Evolutionary conservation across 2,888 invertebrate species (phyloP), one percentile per base, ranked within the genome.

Genomic region (Sinopyrophorus schimmeli): DNA sequence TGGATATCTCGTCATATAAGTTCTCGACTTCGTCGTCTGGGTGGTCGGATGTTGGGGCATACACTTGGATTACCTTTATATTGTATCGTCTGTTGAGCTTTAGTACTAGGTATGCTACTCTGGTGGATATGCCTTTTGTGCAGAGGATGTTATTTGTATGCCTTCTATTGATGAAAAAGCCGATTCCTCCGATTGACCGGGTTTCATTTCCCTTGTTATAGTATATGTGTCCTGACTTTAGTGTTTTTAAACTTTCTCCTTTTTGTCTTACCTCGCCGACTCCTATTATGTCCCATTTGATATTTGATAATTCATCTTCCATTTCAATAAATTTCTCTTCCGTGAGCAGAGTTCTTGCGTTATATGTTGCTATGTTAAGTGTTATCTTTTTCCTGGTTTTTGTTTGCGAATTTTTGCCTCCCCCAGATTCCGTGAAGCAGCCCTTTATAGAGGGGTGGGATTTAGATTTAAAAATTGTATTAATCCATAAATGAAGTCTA

Each of bases 51-150:
- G 24, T 24, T 10, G 24, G 24, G 24, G 24, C 24, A 24, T 24
- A 24, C 24, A 24, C n/a, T n/a, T n/a, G n/a, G n/a, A n/a, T n/a
- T n/a, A n/a, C n/a, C n/a, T n/a, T n/a, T n/a, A n/a, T n/a, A n/a
- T 24, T 24, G 24, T 24, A 24, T 24, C 24, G 24, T 24, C 9
- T 24, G 24, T 24, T 24, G 9, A 24, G 24, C 9, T 24, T 24
- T 24, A 24, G n/a, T 24, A 24, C 9, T 24, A 24, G 7, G 24
- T 24, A 24, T 24, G 24, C 24, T 24, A 24, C 24, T 24, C 24
- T 24, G 9, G 24, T 24, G 9, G 24, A 24, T 24, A 24, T 24
- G 24, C 24, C 9, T 24, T 24, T 24, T 24, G 24, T 24, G 24
- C 24, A 24, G 24, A 24, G 3, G 9, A n/a, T 24, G 24, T 24